phyloP scores from a whole-genome alignment of 2,797 vertebrate species.

The Perodicticus potto region DNA sequence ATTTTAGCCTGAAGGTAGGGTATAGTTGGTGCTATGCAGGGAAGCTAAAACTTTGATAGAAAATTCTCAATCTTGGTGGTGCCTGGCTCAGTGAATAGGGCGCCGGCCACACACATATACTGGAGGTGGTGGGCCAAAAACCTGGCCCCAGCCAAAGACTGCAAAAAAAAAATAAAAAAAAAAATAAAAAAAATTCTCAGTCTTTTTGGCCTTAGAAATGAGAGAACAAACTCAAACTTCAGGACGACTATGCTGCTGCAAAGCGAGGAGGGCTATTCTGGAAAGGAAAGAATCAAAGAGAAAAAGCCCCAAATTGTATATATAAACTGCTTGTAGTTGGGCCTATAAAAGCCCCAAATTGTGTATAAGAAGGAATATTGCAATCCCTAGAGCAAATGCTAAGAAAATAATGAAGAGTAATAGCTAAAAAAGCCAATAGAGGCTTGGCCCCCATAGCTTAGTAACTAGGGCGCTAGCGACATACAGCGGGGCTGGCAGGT shows the following conservation, averaged over 20 bases:
- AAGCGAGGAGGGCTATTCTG: neutral
- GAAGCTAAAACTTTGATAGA: neutral
- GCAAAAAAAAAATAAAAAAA: too few relatives aligned
- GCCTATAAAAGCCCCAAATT: neutral
- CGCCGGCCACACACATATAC: too few relatives aligned
- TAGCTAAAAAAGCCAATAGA: neutral
- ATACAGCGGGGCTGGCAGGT: too few relatives aligned
- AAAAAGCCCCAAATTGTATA: neutral
- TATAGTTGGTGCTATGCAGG: neutral
- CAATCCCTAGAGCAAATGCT: neutral
- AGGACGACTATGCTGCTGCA: neutral
- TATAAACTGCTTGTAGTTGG: neutral
- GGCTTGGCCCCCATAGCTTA: too few relatives aligned
- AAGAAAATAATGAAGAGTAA: neutral
- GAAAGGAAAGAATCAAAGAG: neutral
- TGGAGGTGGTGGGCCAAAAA: too few relatives aligned
- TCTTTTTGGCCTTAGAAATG: neutral
- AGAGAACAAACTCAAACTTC: constrained; percentile 37
- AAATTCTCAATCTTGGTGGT: neutral
- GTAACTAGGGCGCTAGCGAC: too few relatives aligned
- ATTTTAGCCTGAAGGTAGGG: neutral
- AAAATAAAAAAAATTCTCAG: neutral
- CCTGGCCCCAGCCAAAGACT: too few relatives aligned
- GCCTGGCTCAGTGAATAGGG: too few relatives aligned
- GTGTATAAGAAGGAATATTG: neutral